A percentile compares a stretch with the other conserved stretches of the same genome.
Evolutionary conservation across 2,113 vertebrate genomes (phyloP).

Genomic region (Sapajus apella): DNA sequence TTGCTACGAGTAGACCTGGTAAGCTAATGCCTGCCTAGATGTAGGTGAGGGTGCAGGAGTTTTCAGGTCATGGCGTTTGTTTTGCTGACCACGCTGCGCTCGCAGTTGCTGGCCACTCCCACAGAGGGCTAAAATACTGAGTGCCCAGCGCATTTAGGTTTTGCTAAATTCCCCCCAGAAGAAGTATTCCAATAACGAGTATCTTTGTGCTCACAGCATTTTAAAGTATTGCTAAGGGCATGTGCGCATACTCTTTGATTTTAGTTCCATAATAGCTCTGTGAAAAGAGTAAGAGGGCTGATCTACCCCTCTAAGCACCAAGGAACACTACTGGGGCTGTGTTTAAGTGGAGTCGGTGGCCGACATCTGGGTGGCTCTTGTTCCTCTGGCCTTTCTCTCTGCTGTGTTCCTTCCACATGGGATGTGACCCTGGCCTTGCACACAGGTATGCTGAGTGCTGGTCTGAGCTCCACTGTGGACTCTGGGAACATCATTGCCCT

Average conservation of each 20-base stretch:
- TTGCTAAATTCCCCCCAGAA: neutral
- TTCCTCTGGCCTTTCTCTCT: neutral
- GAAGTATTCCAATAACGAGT: neutral
- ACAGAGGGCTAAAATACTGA: neutral
- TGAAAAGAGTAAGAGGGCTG: too few species aligned
- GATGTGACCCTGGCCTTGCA: neutral
- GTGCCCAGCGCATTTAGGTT: neutral
- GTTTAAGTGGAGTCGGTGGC: neutral
- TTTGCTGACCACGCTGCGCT: fast-evolving
- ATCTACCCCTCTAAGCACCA: too few species aligned
- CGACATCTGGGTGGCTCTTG: neutral
- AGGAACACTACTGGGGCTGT: neutral
- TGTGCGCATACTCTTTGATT: neutral
- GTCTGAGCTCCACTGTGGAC: neutral
- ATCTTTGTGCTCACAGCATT: neutral
- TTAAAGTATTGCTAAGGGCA: neutral
- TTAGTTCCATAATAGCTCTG: neutral
- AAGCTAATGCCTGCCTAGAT: neutral
- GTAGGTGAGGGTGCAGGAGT: too few species aligned
- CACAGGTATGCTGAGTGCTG: neutral
- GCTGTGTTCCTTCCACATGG: neutral
- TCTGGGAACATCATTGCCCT: neutral
- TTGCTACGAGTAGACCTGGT: neutral
- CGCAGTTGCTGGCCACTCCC: neutral
- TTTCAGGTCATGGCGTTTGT: neutral